phyloP scores from a whole-genome alignment of 2,888 invertebrate species.

The Graphium colonna region DNA sequence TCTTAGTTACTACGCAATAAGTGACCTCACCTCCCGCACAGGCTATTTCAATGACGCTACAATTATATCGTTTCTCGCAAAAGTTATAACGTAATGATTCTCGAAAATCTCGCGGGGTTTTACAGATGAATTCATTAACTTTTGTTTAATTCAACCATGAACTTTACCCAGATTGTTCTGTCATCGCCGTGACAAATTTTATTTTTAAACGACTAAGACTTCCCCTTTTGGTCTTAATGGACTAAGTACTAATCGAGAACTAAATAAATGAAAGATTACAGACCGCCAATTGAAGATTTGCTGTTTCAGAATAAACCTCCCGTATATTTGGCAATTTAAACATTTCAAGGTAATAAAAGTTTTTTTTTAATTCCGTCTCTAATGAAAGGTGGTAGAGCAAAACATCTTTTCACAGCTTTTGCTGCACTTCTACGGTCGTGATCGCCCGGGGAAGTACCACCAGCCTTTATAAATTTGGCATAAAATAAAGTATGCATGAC shows the following conservation, averaged over 20 bases:
- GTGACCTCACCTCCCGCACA: conserved; percentile 13
- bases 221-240: not conserved
- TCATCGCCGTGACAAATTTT: not conserved
- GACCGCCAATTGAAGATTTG: not conserved
- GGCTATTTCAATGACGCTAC: conserved; percentile 10
- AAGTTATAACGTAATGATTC: conserved; percentile 14
- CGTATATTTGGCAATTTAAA: not conserved
- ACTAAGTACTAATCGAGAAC: not conserved
- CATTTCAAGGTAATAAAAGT: not conserved
- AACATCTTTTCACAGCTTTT: too few species aligned
- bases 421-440: too few species aligned
- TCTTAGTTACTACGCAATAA: not conserved
- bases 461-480: too few species aligned
- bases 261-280: not conserved
- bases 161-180: not conserved
- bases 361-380: not conserved
- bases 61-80: conserved; percentile 15
- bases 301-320: not conserved
- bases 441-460: too few species aligned
- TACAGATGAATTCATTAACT: not conserved
- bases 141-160: not conserved
- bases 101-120: conserved; percentile 12
- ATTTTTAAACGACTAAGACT: too few species aligned
- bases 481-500: too few species aligned
- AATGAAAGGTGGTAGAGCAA: too few species aligned